Conservation (phyloP, 1,140 invertebrate species). For the Paraescarpia echinospica region DNA sequence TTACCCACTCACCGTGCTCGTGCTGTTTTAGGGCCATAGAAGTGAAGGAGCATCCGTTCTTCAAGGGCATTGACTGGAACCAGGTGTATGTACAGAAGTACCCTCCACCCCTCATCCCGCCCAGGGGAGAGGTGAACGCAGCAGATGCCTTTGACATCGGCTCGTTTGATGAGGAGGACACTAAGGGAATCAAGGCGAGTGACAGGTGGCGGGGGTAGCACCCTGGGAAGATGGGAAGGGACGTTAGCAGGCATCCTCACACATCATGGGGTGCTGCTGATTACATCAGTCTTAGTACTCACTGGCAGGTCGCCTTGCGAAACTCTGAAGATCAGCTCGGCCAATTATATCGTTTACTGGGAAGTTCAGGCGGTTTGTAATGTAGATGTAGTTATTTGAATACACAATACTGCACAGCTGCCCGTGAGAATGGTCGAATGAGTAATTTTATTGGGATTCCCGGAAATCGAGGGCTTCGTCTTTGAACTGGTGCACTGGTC, state of each 20-base stretch:
- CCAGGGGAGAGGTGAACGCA: conserved; percentile 98
- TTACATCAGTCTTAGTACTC: too few species aligned
- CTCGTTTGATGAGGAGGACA: conserved; percentile 99
- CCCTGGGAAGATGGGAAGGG: not conserved
- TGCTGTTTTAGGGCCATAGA: conserved; percentile 78
- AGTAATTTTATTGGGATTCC: too few species aligned
- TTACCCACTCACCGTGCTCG: not conserved
- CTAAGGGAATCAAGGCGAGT: conserved; percentile 93
- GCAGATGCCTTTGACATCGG: conserved; percentile 99
- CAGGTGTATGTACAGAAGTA: conserved; percentile 94
- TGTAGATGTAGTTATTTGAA: too few species aligned
- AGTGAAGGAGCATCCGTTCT: conserved; percentile 96
- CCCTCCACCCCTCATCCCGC: conserved; percentile 95
- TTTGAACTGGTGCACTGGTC: too few species aligned
- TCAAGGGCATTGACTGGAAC: conserved; percentile 97
- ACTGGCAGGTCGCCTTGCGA: too few species aligned
- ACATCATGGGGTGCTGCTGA: too few species aligned
- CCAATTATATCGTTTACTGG: too few species aligned
- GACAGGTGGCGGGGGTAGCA: not conserved
- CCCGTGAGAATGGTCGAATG: too few species aligned
- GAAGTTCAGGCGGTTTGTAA: too few species aligned
- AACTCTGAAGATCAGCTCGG: too few species aligned
- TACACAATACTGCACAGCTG: too few species aligned
- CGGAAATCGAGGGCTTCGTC: too few species aligned
- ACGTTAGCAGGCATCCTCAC: not conserved